phyloP scores from a whole-genome alignment of 2,888 invertebrate species.

The Diarsia rubi region DNA sequence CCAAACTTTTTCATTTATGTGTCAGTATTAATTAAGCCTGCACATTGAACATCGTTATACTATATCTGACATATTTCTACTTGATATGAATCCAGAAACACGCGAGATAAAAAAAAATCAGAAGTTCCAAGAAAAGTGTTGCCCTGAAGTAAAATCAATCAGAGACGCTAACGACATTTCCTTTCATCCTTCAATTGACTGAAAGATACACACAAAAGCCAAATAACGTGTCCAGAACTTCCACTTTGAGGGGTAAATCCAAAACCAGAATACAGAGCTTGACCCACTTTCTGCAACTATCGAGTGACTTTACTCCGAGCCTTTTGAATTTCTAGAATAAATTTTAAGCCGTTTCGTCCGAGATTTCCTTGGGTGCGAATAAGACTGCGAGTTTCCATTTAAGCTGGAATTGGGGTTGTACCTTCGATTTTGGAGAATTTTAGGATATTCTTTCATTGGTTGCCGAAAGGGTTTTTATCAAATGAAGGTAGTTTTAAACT shows the following conservation, averaged over 20 bases:
- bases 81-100: not conserved
- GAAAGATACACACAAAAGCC: slow-evolving; percentile 24
- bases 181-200: not conserved
- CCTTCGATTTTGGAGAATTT: slow-evolving; percentile 42
- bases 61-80: not conserved
- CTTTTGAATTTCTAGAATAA: slow-evolving; percentile 61
- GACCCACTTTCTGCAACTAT: slow-evolving; percentile 66
- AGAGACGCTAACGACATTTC: slow-evolving; percentile 5
- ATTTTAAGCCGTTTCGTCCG: slow-evolving; percentile 40
- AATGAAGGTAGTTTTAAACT: slow-evolving; percentile 10
- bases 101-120: not conserved
- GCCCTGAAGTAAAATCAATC: slow-evolving; percentile 23
- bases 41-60: not conserved
- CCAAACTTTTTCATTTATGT: not conserved
- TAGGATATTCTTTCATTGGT: not conserved
- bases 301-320: slow-evolving; percentile 38
- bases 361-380: slow-evolving; percentile 47
- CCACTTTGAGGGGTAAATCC: slow-evolving; percentile 39
- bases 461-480: slow-evolving; percentile 19
- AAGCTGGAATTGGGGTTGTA: slow-evolving; percentile 32
- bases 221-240: slow-evolving; percentile 39
- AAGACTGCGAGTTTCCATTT: slow-evolving; percentile 45
- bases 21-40: not conserved
- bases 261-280: slow-evolving; percentile 51
- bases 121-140: slow-evolving; percentile 3